Evolutionary conservation across 1,140 invertebrate species (phyloP).

Genomic region (Orussus abietinus): DNA sequence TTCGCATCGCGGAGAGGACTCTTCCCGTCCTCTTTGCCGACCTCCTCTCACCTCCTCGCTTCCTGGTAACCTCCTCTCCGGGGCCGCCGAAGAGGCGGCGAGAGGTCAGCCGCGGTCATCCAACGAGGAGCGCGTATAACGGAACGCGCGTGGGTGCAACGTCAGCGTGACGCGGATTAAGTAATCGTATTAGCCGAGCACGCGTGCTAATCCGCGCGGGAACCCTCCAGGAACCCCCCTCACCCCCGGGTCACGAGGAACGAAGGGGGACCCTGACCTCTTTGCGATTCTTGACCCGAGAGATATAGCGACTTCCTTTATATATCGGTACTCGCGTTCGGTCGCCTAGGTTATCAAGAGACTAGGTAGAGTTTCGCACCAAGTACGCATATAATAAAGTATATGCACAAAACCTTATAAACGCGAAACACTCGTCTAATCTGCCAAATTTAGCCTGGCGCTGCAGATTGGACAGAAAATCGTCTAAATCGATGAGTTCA

Average conservation of each 20-base stretch:
- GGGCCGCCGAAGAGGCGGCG: conserved; percentile 12
- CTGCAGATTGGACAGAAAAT: too few relatives aligned
- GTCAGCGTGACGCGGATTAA: conserved; percentile 38
- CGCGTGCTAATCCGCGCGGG: not conserved
- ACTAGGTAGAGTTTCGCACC: too few relatives aligned
- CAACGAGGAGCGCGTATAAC: conserved; percentile 30
- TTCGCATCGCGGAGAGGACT: too few relatives aligned
- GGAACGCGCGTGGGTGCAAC: conserved; percentile 35
- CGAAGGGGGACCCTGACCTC: not conserved
- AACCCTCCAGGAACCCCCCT: not conserved
- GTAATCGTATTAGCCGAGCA: conserved; percentile 15
- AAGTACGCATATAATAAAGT: too few relatives aligned
- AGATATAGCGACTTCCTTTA: too few relatives aligned
- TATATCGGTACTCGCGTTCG: conserved; percentile 5
- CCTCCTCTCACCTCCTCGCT: not conserved
- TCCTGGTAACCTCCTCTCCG: not conserved
- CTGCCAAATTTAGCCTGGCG: too few relatives aligned
- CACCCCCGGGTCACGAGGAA: not conserved
- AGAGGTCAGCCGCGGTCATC: conserved; percentile 34
- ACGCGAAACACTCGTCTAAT: too few relatives aligned
- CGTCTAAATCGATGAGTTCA: too few relatives aligned
- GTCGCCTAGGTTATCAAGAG: not conserved
- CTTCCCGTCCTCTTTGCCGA: not conserved
- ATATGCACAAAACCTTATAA: too few relatives aligned
- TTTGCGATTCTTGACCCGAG: too few relatives aligned